These are phyloP conservation scores for Hypselothyrea guttata DNA, from an alignment of 2,888 invertebrate species.

Conservation along the genomic window DNA sequence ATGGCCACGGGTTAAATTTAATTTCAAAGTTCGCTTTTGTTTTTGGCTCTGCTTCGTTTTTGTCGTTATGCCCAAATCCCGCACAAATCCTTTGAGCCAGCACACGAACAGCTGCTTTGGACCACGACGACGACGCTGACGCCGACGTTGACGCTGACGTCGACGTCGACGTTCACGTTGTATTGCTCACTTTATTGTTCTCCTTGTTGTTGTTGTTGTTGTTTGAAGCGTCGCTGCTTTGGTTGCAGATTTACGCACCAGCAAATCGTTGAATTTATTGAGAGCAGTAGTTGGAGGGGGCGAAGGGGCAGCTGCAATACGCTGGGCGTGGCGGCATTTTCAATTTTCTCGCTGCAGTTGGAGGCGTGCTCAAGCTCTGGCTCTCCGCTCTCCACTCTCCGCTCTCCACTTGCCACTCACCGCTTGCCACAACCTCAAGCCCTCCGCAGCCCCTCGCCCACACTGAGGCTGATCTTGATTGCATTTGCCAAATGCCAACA, in stretches of 20 bases:
- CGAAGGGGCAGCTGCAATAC: conserved; percentile 6
- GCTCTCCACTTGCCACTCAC: conserved; percentile 10
- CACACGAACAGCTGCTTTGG: conserved; percentile 75
- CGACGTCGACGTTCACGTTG: not conserved
- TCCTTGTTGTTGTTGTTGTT: conserved; percentile 24
- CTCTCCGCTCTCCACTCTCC: conserved; percentile 21
- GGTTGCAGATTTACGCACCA: conserved; percentile 75
- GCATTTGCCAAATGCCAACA: conserved; percentile 69
- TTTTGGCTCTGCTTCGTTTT: conserved; percentile 61
- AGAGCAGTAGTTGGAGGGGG: conserved; percentile 1
- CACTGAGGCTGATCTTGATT: conserved; percentile 65
- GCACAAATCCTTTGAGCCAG: conserved; percentile 76
- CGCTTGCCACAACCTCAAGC: not conserved
- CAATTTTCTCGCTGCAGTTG: conserved; percentile 59
- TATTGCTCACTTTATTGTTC: conserved; percentile 17
- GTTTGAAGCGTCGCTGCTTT: conserved; percentile 64
- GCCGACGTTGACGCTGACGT: conserved; percentile 7
- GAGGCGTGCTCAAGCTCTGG: conserved; percentile 32
- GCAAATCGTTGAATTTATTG: conserved; percentile 74
- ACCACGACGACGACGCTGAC: conserved; percentile 15
- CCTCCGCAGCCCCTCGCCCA: conserved; percentile 17
- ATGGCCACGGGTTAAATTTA: conserved; percentile 69
- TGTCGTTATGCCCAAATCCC: conserved; percentile 75
- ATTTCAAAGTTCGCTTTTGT: conserved; percentile 67
- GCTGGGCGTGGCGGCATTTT: conserved; percentile 54